These are phyloP conservation scores for Anthrax anthrax DNA, from an alignment of 2,888 invertebrate species.

Conservation along the genomic window DNA sequence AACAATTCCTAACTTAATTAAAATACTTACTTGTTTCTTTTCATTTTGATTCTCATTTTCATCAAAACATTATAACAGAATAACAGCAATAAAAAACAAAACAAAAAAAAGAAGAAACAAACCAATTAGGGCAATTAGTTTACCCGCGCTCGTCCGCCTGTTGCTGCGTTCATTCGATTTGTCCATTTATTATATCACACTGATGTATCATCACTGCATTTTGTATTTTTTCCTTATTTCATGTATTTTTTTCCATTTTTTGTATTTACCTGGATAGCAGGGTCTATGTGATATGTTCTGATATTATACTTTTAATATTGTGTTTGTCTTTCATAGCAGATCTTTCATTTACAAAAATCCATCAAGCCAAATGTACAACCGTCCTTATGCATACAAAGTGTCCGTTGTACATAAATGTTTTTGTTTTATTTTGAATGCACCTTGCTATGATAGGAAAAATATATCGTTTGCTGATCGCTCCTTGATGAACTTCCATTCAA, in stretches of 20 bases:
- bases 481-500: no score
- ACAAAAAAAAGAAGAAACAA: background rate
- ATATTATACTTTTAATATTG: no score
- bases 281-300: no score
- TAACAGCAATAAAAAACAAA: background rate
- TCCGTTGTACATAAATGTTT: no score
- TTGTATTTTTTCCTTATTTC: no score
- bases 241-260: no score
- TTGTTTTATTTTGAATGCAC: background rate
- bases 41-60: background rate
- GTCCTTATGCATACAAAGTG: no score
- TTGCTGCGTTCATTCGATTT: no score
- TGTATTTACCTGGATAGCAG: no score
- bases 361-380: no score
- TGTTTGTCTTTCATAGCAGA: background rate
- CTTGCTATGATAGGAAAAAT: background rate
- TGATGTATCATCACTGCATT: no score
- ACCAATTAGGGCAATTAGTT: background rate
- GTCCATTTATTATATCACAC: no score
- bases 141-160: background rate
- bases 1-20: conserved; percentile 1
- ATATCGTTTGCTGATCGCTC: background rate
- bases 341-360: background rate
- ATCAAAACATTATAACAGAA: background rate
- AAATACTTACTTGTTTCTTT: background rate